Base-by-base conservation (phyloP, 2,888 invertebrate genomes). In the Pycnomerus fuliginosus region DNA sequence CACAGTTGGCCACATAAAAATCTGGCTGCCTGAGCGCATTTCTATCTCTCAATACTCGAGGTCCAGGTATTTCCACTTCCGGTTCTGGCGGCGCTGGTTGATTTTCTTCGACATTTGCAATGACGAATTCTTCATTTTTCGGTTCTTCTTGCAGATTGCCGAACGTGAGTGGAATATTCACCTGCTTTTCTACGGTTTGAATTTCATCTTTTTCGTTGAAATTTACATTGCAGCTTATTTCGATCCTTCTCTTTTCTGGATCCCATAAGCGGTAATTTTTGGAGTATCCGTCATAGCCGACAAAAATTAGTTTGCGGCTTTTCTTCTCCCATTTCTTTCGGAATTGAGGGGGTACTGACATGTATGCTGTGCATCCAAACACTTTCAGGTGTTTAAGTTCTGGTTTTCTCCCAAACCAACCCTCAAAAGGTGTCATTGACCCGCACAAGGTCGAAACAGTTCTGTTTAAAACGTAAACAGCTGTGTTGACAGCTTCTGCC, bases 401-500 rank as follows among this genome's bases (percentile, higher is more conserved):
- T 8, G 61, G 55, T 31, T 56, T 56, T 29, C 47, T 55, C 2
- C 48, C 33, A 31, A 40, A 49, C 48, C 61, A 52, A 16, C 52
- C 14, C 40, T 65, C 60, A 45, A 41, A 56, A 1, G 55, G 41
- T 1, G 56, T 60, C 5, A 22, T 11, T 20, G 39, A 8, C 29
- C 24, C 3, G n/a, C 10, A 2, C 36, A 20, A 4, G 20, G 34
- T 8, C 33, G 40, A 40, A 13, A 44, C 13, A 17, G 52, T 56
- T 38, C 63, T 40, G 38, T 70, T 70, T 4, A 62, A 36, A 3
- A 67, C 11, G 41, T 67, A 67, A 2, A 56, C 58, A 30, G n/a
- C 31, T 3, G 64, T 64, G 16, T 54, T 55, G 2, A 64, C 61
- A 11, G 65, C 69, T 49, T 72, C 67, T n/a, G 61, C 64, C 68